A percentile compares a stretch with the other conserved stretches of the same genome.
Evolutionary conservation across 1,140 invertebrate genomes (phyloP).

Genomic region (Plectrocnemia conspersa): DNA sequence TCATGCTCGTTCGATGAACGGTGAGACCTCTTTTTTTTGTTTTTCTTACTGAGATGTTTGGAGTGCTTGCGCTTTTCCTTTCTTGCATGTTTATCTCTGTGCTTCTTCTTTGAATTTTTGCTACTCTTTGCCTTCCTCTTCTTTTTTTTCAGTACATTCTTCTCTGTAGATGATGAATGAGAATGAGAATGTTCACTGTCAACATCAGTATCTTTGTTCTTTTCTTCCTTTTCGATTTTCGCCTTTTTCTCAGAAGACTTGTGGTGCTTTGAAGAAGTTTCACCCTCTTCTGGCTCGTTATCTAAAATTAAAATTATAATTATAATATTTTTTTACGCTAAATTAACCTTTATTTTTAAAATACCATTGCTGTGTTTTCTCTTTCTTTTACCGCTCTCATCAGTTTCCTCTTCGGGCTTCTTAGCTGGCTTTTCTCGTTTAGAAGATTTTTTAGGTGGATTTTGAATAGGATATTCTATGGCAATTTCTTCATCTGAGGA

Average conservation of each 20-base stretch:
- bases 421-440: slow-evolving; percentile 36
- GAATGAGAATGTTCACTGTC: slow-evolving; percentile 5
- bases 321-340: neutral
- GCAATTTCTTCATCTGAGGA: slow-evolving; percentile 73
- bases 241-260: neutral
- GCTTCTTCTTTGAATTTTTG: slow-evolving; percentile 46
- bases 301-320: slow-evolving; percentile 17
- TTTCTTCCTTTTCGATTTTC: slow-evolving; percentile 7
- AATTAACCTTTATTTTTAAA: neutral
- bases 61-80: slow-evolving; percentile 51
- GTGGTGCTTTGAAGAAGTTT: slow-evolving; percentile 27
- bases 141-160: slow-evolving; percentile 26
- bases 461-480: slow-evolving; percentile 58
- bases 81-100: slow-evolving; percentile 47
- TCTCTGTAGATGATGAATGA: neutral
- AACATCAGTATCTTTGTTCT: slow-evolving; percentile 25
- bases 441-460: slow-evolving; percentile 42
- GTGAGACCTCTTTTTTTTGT: slow-evolving; percentile 42
- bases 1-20: slow-evolving; percentile 20
- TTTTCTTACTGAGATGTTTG: slow-evolving; percentile 47
- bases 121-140: slow-evolving; percentile 43
- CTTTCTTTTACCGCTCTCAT: slow-evolving; percentile 32
- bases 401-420: slow-evolving; percentile 1
- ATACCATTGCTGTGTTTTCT: slow-evolving; percentile 15
- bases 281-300: slow-evolving; percentile 32